Percentiles rank a stretch among this genome's conserved stretches.
phyloP scores from a whole-genome alignment of 2,113 vertebrate species.

The Corythaeola cristata region DNA sequence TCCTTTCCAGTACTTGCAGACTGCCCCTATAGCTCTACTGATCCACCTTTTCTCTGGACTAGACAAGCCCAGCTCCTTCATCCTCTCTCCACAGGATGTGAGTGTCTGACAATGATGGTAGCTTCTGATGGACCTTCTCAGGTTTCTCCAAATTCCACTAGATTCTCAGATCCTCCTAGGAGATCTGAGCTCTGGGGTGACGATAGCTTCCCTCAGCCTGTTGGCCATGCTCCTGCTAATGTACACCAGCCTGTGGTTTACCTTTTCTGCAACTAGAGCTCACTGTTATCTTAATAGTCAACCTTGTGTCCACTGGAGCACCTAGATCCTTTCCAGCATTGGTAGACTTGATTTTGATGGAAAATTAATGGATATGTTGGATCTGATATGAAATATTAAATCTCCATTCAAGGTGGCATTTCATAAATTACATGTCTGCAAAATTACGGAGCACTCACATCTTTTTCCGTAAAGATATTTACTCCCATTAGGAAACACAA shows the following conservation, averaged over 20 bases:
- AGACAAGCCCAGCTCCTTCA: neutral
- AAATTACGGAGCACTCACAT: neutral
- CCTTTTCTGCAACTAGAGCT: neutral
- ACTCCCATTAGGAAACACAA: neutral
- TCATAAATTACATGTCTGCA: neutral
- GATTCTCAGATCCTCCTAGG: neutral
- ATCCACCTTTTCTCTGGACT: neutral
- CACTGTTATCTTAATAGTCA: neutral
- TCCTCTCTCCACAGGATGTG: neutral
- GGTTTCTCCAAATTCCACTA: neutral
- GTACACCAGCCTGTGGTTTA: neutral
- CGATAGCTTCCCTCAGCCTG: neutral
- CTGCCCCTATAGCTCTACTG: neutral
- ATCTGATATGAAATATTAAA: neutral
- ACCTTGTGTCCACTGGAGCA: neutral
- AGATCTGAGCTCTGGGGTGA: neutral
- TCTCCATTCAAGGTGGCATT: neutral
- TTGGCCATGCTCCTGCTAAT: neutral
- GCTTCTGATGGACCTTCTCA: neutral
- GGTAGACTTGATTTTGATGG: neutral
- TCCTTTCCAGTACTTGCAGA: neutral
- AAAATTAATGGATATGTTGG: neutral
- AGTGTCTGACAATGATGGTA: neutral
- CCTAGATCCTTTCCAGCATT: neutral
- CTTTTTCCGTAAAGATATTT: neutral